Percentiles rank a stretch among this genome's conserved stretches.
phyloP scores from a whole-genome alignment of 2,888 invertebrate genomes.

The Stenoptilia bipunctidactyla region DNA sequence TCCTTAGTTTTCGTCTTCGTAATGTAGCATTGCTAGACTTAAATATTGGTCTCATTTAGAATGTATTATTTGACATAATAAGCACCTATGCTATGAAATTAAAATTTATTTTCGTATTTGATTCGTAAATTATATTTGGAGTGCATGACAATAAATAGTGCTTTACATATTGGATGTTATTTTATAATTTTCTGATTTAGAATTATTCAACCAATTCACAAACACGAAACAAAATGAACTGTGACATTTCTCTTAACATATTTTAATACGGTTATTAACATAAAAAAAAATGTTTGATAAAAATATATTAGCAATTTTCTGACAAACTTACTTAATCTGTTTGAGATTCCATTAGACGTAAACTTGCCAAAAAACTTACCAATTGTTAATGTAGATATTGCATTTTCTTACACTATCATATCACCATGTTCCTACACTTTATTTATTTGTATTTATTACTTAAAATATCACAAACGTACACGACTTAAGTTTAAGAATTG shows the following conservation, averaged over 20 bases:
- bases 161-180: constrained; percentile 35
- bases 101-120: not conserved
- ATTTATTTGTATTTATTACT: constrained; percentile 29
- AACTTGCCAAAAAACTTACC: not conserved
- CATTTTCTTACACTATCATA: not conserved
- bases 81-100: constrained; percentile 7
- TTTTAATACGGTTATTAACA: no score
- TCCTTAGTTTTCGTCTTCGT: constrained; percentile 12
- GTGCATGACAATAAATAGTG: constrained; percentile 68
- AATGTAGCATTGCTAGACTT: constrained; percentile 6
- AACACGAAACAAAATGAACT: no score
- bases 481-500: not conserved
- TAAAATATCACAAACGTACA: not conserved
- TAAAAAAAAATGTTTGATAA: no score
- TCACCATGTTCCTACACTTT: constrained; percentile 17
- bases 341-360: no score
- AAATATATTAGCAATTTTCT: no score
- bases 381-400: not conserved
- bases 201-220: no score
- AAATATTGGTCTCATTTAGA: constrained; percentile 42
- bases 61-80: constrained; percentile 26
- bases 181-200: no score
- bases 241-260: no score
- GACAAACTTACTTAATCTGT: no score
- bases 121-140: constrained; percentile 26